These are phyloP conservation scores for Germaria angustata DNA, from an alignment of 2,888 invertebrate genomes.

Conservation along the genomic window DNA sequence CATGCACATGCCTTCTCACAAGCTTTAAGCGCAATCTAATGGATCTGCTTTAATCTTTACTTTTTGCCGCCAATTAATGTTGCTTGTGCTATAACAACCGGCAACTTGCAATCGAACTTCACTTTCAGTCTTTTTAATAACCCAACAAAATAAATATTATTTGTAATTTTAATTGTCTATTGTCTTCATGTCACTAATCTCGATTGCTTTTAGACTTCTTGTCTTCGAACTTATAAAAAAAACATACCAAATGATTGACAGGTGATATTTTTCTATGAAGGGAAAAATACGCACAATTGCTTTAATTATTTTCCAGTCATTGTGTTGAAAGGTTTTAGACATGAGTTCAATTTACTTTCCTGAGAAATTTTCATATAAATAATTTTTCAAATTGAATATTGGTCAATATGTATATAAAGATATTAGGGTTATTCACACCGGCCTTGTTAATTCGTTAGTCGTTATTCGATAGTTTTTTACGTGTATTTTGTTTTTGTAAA, in stretches of 20 bases:
- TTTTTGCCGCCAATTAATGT: not conserved
- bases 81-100: not conserved
- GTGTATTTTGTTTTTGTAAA: no score
- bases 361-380: constrained; percentile 11
- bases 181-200: no score
- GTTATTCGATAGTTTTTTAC: no score
- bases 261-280: not conserved
- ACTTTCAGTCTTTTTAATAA: not conserved
- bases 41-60: constrained; percentile 3
- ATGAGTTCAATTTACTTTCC: constrained; percentile 38
- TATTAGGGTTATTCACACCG: no score
- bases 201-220: not conserved
- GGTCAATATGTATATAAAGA: no score
- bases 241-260: not conserved
- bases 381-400: no score
- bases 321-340: not conserved
- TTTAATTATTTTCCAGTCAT: not conserved
- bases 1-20: no score
- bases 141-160: not conserved
- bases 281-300: constrained; percentile 13
- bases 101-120: not conserved
- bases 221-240: no score
- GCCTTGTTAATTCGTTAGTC: no score
- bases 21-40: not conserved
- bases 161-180: no score